phyloP scores from a whole-genome alignment of 2,888 invertebrate species.

The Adelognathus sp. region DNA sequence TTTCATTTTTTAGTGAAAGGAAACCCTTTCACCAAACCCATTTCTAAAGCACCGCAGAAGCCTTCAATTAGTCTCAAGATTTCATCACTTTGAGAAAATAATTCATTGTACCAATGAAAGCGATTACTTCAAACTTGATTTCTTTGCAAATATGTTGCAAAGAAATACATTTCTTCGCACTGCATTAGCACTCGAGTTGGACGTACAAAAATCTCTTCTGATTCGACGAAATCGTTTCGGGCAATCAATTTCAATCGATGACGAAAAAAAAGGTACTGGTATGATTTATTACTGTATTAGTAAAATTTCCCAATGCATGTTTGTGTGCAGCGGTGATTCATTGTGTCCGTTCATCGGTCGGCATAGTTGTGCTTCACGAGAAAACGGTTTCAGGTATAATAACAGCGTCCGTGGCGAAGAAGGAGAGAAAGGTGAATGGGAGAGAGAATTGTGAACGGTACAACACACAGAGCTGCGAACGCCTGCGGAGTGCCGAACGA shows the following conservation, averaged over 20 bases:
- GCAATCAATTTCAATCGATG: no score
- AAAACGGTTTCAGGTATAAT: conserved; percentile 49
- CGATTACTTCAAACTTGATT: no score
- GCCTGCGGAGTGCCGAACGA: conserved; percentile 32
- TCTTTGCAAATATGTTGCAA: no score
- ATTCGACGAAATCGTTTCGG: no score
- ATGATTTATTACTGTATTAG: neutral
- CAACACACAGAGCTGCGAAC: neutral
- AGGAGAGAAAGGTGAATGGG: conserved; percentile 50
- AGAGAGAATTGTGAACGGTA: conserved; percentile 12
- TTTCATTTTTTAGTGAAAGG: neutral
- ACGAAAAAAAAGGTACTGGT: neutral
- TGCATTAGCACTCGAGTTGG: neutral
- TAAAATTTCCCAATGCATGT: neutral
- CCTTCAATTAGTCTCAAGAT: no score
- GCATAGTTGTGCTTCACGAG: conserved; percentile 14
- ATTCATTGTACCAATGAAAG: no score
- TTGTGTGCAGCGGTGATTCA: neutral
- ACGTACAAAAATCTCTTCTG: neutral
- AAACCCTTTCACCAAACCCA: no score
- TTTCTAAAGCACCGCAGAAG: no score
- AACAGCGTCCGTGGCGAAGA: conserved; percentile 22
- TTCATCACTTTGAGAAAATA: no score
- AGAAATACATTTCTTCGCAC: no score
- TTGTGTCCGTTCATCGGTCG: conserved; percentile 3